These are phyloP conservation scores for Pocillopora verrucosa DNA, from an alignment of 64 coral and sea anemone genomes.

Conservation along the genomic window DNA sequence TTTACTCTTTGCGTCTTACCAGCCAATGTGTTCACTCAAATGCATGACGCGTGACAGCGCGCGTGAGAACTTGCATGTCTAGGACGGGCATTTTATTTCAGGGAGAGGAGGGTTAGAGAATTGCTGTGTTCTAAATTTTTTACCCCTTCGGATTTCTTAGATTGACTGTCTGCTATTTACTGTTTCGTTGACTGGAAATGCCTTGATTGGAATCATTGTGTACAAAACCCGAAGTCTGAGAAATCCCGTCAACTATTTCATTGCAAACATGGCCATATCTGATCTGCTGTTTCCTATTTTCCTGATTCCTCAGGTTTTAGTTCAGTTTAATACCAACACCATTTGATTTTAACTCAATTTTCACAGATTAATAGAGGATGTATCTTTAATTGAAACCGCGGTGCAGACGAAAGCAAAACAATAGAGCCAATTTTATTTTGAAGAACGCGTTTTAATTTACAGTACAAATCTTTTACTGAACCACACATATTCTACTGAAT, in stretches of 20 bases:
- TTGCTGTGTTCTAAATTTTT: no score
- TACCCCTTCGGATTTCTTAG: no score
- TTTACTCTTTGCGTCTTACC: not conserved
- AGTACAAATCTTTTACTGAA: not conserved
- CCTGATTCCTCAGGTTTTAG: not conserved
- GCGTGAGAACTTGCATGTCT: not conserved
- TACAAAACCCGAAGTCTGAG: not conserved
- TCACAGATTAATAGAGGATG: no score
- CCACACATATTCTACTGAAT: no score
- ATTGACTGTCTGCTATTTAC: not conserved
- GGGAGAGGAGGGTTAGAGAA: no score
- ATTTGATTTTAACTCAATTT: no score
- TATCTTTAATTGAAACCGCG: no score
- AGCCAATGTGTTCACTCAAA: not conserved
- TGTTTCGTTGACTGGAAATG: not conserved
- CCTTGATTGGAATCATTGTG: not conserved
- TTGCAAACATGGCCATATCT: constrained; percentile 16
- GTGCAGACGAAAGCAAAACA: no score
- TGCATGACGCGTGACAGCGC: not conserved
- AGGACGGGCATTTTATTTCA: no score
- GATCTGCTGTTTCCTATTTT: constrained; percentile 13
- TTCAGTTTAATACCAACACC: not conserved
- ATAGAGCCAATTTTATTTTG: no score
- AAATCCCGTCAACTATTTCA: not conserved
- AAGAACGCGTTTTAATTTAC: not conserved